Base-by-base conservation (phyloP, 2,113 vertebrate species). In the Trichomycterus rosablanca region DNA sequence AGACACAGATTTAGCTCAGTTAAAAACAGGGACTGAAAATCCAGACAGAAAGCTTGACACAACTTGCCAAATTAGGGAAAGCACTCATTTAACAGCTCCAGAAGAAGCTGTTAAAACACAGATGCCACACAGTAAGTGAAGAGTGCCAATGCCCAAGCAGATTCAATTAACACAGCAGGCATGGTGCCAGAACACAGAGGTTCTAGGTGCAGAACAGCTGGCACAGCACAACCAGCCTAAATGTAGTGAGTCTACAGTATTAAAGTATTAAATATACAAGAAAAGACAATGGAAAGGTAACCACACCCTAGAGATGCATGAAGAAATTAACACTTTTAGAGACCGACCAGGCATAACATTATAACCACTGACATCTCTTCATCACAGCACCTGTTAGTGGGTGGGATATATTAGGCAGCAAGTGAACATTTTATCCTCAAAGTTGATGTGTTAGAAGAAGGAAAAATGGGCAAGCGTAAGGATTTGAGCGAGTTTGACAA, bases 11-110 rank as follows among this genome's bases (percentile, higher is more conserved):
- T 54, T 48, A n/a, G 48, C 11, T 2, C 35, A 66, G 59, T 58
- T 7, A n/a, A 57, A 46, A 59, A 56, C 67, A 58, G 44, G 15
- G 30, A 49, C n/a, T 68, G 74, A 81, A 76, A 76, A 61, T 79
- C 58, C 23, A 30, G 69, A 61, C 55, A 72, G 7, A 44, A 76
- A 58, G 34, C 59, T 54, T 35, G 68, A 2, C 5, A 24, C 18
- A 6, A 70, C 79, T 80, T 76, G 15, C 16, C 62, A 44, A 63
- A 23, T 48, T 55, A 23, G 32, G 68, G 59, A 76, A 80, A 74
- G 18, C 73, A 76, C 70, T 76, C 74, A 68, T 68, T 74, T 59
- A 80, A 45, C 51, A 23, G 32, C 60, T 32, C 32, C 5, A 4
- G 63, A 42, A 46, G 30, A 15, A 32, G 18, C 50, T 45, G 70